Conservation (phyloP, 2,113 vertebrate species). For the Crotalus helleri region DNA sequence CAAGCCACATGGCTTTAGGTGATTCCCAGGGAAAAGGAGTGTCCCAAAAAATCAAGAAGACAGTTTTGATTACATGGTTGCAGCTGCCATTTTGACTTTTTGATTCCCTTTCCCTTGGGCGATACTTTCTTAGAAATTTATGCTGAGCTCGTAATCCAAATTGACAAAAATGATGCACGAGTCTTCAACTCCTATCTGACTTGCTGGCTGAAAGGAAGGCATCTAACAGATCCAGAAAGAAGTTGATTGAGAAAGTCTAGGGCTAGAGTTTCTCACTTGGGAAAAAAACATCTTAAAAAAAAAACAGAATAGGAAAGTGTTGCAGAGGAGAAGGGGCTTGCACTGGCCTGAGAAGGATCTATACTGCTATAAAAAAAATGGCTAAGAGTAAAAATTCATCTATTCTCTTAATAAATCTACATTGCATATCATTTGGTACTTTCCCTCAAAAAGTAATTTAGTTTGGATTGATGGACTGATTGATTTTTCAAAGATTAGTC, state of each 20-base stretch:
- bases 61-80: not conserved
- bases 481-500: not conserved
- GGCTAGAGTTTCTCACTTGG: not conserved
- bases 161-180: not conserved
- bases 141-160: not conserved
- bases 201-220: not conserved
- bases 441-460: not conserved
- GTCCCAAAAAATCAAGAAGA: not conserved
- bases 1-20: not conserved
- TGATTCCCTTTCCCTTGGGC: not conserved
- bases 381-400: not conserved
- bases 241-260: not conserved
- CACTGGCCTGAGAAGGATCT: not conserved
- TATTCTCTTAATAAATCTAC: not conserved
- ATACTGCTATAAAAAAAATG: not conserved
- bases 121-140: not conserved
- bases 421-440: not conserved
- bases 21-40: not conserved
- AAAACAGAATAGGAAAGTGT: not conserved
- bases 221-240: not conserved
- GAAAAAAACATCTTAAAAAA: not conserved
- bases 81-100: not conserved
- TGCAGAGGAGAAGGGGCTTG: not conserved
- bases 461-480: not conserved
- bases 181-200: not conserved